A percentile compares a stretch with the other conserved stretches of the same genome.
Evolutionary conservation across 1,140 invertebrate genomes (phyloP).

Genomic region (Phocides pigmalion): DNA sequence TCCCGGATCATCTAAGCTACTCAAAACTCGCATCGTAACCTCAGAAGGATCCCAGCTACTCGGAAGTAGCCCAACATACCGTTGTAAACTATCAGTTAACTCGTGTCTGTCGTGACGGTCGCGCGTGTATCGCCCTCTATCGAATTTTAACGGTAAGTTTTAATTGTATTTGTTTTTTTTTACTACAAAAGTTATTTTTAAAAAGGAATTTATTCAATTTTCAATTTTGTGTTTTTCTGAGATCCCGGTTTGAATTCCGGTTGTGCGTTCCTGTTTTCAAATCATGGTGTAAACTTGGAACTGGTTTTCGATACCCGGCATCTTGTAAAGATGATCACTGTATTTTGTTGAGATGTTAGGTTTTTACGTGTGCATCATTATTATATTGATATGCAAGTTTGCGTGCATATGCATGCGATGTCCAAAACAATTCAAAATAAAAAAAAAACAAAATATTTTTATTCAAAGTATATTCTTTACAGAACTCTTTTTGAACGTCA

Average conservation of each 20-base stretch:
- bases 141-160: conserved; percentile 43
- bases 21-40: not conserved
- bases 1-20: not conserved
- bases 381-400: no score
- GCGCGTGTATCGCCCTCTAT: conserved; percentile 37
- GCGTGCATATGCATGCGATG: no score
- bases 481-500: no score
- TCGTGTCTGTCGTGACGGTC: conserved; percentile 34
- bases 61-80: conserved; percentile 52
- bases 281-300: not conserved
- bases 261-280: not conserved
- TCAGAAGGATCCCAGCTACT: conserved; percentile 3
- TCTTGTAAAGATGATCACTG: no score
- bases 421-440: no score
- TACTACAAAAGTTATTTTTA: not conserved
- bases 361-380: no score
- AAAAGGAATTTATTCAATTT: not conserved
- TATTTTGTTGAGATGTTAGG: no score
- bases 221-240: not conserved
- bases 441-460: no score
- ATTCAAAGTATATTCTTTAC: no score
- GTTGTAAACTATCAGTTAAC: conserved; percentile 47
- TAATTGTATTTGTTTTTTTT: not conserved
- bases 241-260: not conserved
- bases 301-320: not conserved